A percentile compares a stretch with the other conserved stretches of the same genome.
phyloP scores from a whole-genome alignment of 2,113 vertebrate species.

The Hemiscyllium ocellatum region DNA sequence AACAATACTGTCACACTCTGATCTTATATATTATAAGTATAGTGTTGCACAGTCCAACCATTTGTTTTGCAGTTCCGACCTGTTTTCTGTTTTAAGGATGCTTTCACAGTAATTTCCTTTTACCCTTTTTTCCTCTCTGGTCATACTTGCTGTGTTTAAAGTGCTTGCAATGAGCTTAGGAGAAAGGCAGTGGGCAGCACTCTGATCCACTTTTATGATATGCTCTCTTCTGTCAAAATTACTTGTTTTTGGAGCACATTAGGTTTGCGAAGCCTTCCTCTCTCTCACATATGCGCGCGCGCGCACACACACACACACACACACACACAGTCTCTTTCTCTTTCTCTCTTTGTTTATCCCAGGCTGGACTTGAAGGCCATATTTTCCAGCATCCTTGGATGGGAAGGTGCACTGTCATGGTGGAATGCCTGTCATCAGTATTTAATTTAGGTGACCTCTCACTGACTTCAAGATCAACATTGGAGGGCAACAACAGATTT shows the following conservation, averaged over 20 bases:
- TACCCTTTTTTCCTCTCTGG: too few relatives aligned
- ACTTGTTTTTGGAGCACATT: neutral
- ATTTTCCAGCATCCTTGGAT: neutral
- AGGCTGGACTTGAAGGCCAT: neutral
- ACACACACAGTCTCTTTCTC: too few relatives aligned
- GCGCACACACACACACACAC: too few relatives aligned
- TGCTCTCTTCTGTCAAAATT: neutral
- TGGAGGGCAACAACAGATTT: neutral
- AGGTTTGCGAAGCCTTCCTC: neutral
- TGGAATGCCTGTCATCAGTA: neutral
- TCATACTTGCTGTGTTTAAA: constrained; percentile 37
- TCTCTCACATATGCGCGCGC: too few relatives aligned
- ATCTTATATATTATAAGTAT: too few relatives aligned
- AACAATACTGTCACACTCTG: neutral
- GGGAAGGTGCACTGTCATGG: neutral
- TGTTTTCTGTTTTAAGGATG: constrained; percentile 33
- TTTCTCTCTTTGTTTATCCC: neutral
- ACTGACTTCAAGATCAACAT: neutral
- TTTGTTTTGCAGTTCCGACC: neutral
- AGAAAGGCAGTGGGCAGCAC: constrained; percentile 45
- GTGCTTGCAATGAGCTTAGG: neutral
- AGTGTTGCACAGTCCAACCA: neutral
- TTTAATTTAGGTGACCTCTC: neutral
- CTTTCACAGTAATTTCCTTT: neutral
- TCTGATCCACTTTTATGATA: constrained; percentile 2